Evolutionary conservation across 2,888 invertebrate species (phyloP).

Genomic region (Panopea generosa): DNA sequence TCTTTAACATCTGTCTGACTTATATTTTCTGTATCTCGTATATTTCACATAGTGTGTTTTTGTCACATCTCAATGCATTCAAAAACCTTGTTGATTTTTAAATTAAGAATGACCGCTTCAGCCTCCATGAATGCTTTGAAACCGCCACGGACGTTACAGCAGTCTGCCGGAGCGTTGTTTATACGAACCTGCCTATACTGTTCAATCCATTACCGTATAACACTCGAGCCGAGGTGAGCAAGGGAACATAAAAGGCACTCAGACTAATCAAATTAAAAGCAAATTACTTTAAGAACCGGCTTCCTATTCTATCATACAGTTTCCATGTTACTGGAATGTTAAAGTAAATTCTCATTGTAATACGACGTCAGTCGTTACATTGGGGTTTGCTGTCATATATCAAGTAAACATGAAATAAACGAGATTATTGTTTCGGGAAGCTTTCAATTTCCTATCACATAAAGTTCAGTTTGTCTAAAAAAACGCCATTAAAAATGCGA

Average conservation of each 20-base stretch:
- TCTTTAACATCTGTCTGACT: too few relatives aligned
- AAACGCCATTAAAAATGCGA: neutral
- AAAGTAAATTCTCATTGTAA: conserved; percentile 40
- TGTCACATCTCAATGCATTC: too few relatives aligned
- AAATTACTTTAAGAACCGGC: conserved; percentile 63
- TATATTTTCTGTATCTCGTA: too few relatives aligned
- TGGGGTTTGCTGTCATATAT: conserved; percentile 15
- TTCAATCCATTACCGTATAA: conserved; percentile 54
- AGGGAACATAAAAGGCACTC: conserved; percentile 56
- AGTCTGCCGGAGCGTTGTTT: neutral
- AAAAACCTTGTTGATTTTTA: too few relatives aligned
- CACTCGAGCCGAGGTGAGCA: conserved; percentile 50
- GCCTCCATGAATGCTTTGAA: neutral
- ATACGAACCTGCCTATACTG: neutral
- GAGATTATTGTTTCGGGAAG: conserved; percentile 43
- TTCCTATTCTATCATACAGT: conserved; percentile 35
- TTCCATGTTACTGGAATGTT: conserved; percentile 20
- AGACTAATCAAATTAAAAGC: conserved; percentile 65
- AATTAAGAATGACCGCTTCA: neutral
- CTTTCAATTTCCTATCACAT: conserved; percentile 23
- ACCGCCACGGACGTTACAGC: neutral
- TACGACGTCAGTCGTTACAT: neutral
- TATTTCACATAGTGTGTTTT: too few relatives aligned
- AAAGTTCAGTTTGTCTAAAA: neutral
- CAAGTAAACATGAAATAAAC: conserved; percentile 37